Conservation (phyloP, 2,113 vertebrate genomes). For the Ondatra zibethicus region DNA sequence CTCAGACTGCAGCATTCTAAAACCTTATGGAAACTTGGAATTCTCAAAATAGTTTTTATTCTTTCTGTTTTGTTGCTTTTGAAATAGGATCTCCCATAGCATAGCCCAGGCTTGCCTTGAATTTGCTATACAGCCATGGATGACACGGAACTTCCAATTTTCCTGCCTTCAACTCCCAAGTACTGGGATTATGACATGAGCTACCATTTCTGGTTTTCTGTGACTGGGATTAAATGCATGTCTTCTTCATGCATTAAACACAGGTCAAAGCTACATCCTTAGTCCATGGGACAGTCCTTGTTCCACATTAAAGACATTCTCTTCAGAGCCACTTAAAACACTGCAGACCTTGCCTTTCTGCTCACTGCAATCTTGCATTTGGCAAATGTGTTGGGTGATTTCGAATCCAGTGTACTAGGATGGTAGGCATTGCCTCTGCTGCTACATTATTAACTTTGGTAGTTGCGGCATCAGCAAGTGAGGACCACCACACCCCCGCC, state of each 20-base stretch:
- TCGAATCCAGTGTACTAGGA: neutral
- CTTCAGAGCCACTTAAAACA: neutral
- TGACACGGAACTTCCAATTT: neutral
- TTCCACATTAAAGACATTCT: neutral
- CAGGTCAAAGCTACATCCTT: neutral
- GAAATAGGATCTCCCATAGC: neutral
- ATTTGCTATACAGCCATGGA: neutral
- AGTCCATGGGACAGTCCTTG: neutral
- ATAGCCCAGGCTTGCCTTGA: too few relatives aligned
- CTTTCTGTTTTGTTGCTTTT: neutral
- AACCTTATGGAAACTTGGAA: neutral
- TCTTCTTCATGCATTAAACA: neutral
- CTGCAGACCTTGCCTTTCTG: slow-evolving; percentile 48
- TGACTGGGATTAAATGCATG: neutral
- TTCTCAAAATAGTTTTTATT: neutral
- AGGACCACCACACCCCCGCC: neutral
- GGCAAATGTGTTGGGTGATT: neutral
- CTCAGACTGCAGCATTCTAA: neutral
- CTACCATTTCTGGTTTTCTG: neutral
- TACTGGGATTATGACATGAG: neutral
- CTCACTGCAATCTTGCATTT: slow-evolving; percentile 1
- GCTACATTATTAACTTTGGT: neutral
- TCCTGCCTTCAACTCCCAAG: neutral
- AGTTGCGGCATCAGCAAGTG: neutral
- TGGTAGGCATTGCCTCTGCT: neutral